Base-by-base conservation (phyloP, 2,113 vertebrate species). In the Microtus montanus region DNA sequence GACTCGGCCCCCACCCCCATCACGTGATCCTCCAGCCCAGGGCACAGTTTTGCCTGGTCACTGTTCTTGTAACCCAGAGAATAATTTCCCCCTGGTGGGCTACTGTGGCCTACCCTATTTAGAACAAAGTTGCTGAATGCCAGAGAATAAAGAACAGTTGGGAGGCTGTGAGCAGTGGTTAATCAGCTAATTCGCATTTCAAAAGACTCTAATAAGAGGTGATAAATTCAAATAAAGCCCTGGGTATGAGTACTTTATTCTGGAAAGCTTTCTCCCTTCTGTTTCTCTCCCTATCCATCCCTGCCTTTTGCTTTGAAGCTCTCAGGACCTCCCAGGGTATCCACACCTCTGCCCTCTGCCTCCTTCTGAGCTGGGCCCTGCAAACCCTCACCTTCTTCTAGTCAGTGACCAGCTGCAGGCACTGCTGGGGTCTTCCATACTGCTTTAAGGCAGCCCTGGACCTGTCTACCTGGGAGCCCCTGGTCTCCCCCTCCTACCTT, bases 131-230 rank as follows among this genome's bases (percentile, higher is more conserved):
- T 92, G 89, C 94, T 96, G 96, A 97, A 96, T 96, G 96, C 95
- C 35, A 24, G 92, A 90, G 96, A 96, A 97, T 97, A 97, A 97
- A 97, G 96, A 97, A 68, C 97, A 95, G 96, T 96, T 87, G 95
- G 96, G 87, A 97, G 90, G 97, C 97, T 96, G 92, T 71, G 97
- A 96, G 93, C 93, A 66, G 97, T 96, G 94, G 97, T 94, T 97
- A 97, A 97, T 97, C 97, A 97, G 96, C 97, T 97, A 97, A 97
- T 97, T 97, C 97, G 97, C 96, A 97, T 97, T 97, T 97, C 97
- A 97, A 97, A 97, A 96, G 97, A 71, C 96, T 75, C 97, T 97
- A 97, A 97, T 97, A 97, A 97, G 97, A 97, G 97, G 97, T 97
- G 96, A 97, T 97, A 97, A 96, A 97, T 97, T 96, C 96, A 97